Base-by-base conservation (phyloP, 2,888 invertebrate species). In the Rhingia campestris region DNA sequence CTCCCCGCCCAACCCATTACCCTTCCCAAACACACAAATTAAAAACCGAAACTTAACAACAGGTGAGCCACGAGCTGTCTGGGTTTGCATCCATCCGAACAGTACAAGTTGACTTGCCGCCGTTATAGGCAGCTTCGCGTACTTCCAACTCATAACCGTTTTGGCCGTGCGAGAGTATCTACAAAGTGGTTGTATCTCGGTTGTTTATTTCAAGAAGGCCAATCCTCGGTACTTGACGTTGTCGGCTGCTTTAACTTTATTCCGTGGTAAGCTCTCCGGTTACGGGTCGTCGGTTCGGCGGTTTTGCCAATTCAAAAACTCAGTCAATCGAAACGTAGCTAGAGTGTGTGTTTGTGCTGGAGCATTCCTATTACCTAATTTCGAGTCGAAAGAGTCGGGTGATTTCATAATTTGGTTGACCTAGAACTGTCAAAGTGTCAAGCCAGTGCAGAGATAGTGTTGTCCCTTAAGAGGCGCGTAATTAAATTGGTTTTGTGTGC, bases 321-420 rank as follows among this genome's bases (percentile, higher is more conserved):
- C 74, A 84, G 63, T 79, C 74, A 63, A 4, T 74, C 45, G 79
- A 66, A 61, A 75, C 84, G 79, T 6, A 30, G 43, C 45, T 56
- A 56, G 56, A 54, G 70, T 70, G 70, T 45, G 10, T 53, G 39
- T 4, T 39, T 6, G 12, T 47, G 47, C 47, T 32, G 32, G 43
- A 61, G 43, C 1, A 22, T 43, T 22, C 35, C 37, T 69, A 59
- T 81, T 81, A 58, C 61, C 77, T 49, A 64, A 79, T 56, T 72
- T 70, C 37, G 35, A 39, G 32, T 30, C 43, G 22, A 49, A 9
- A 63, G 14, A n/a, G n/a, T 51, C 45, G 51, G 7, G 61, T 84
- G 74, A 74, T 59, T 77, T 77, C 56, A 58, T 73, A 73, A 69
- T 67, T 56, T 10, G 49, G 51, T 59, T 67, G 79, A 72, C 72